Conservation (phyloP, 2,797 vertebrate genomes). For the Coendou prehensilis region DNA sequence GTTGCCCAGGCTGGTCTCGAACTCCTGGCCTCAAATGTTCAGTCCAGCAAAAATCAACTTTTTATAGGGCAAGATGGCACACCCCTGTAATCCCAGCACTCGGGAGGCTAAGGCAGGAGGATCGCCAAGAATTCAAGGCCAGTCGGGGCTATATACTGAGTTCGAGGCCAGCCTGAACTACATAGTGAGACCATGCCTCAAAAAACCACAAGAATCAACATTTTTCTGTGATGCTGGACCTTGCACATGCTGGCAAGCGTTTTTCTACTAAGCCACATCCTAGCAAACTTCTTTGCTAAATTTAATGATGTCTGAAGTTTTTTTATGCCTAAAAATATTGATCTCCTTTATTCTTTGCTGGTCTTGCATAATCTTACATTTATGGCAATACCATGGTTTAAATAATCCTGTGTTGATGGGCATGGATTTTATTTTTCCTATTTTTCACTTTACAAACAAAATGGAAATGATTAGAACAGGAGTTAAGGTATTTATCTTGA, state of each 20-base stretch:
- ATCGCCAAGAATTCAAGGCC: neutral
- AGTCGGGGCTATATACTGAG: neutral
- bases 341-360: neutral
- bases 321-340: neutral
- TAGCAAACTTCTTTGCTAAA: neutral
- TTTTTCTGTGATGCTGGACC: neutral
- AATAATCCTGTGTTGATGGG: neutral
- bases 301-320: neutral
- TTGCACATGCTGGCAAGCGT: neutral
- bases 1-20: neutral
- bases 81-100: neutral
- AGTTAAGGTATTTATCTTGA: neutral
- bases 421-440: neutral
- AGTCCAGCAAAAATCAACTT: neutral
- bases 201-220: neutral
- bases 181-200: neutral
- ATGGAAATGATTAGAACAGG: neutral
- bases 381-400: neutral
- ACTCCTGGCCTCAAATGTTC: neutral
- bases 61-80: neutral
- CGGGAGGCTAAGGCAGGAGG: neutral
- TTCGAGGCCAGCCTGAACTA: neutral
- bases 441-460: neutral
- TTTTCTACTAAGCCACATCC: neutral
- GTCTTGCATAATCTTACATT: neutral